Evolutionary conservation across 2,113 vertebrate genomes (phyloP).

Genomic region (Saccopteryx bilineata): DNA sequence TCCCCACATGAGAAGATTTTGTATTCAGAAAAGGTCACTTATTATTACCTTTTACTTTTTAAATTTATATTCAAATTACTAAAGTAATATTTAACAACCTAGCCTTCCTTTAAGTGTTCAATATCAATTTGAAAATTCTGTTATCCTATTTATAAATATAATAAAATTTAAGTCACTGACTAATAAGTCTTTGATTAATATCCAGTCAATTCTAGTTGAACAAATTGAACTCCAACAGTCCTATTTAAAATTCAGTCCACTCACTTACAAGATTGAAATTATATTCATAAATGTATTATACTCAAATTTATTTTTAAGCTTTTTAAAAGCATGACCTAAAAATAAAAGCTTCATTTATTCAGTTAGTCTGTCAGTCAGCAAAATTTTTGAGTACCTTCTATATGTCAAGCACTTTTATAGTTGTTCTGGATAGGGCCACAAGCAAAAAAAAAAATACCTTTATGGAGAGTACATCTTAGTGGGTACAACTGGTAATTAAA

Average conservation of each 20-base stretch:
- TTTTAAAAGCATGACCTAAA: not conserved
- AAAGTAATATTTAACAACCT: not conserved
- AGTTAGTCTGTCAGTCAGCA: not conserved
- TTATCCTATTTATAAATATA: not conserved
- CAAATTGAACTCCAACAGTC: not conserved
- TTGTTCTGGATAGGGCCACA: not conserved
- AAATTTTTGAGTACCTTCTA: not conserved
- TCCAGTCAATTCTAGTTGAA: constrained; percentile 11
- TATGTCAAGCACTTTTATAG: not conserved
- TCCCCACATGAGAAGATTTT: not conserved
- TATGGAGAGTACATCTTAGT: not conserved
- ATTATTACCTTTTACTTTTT: not conserved
- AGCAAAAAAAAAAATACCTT: constrained; percentile 37
- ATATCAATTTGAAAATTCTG: not conserved
- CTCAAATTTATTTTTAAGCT: constrained; percentile 23
- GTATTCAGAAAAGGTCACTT: not conserved
- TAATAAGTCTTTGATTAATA: constrained; percentile 23
- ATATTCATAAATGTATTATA: not conserved
- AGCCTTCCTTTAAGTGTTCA: not conserved
- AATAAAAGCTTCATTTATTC: constrained; percentile 9
- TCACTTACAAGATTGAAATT: constrained; percentile 18
- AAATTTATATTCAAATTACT: not conserved
- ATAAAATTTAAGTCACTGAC: not conserved
- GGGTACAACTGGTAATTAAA: not conserved
- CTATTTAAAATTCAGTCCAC: constrained; percentile 1